These are phyloP conservation scores for Ochotona curzoniae DNA, from an alignment of 2,113 vertebrate species.

Conservation along the genomic window DNA sequence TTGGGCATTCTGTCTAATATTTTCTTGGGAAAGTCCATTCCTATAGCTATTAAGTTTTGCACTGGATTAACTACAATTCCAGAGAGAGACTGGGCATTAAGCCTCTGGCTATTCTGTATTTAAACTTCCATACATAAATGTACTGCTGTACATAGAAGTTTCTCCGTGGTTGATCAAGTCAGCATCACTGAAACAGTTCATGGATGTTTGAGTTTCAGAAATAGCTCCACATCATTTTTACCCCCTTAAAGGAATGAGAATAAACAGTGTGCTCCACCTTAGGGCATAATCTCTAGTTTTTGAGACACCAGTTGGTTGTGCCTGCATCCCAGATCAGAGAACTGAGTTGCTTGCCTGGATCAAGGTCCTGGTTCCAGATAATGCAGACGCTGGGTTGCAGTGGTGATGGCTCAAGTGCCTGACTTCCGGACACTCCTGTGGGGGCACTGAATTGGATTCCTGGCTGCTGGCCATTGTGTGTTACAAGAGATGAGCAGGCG, in stretches of 20 bases:
- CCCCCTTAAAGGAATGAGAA: not conserved
- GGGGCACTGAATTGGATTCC: too few species aligned
- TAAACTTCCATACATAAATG: not conserved
- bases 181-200: not conserved
- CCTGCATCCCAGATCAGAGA: too few species aligned
- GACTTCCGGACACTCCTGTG: too few species aligned
- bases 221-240: not conserved
- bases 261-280: not conserved
- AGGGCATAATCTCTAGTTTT: not conserved
- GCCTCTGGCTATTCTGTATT: not conserved
- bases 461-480: too few species aligned
- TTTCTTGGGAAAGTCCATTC: not conserved
- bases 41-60: not conserved
- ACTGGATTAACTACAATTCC: not conserved
- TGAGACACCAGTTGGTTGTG: too few species aligned
- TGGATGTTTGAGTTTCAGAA: slow-evolving; percentile 1
- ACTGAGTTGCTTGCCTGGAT: too few species aligned
- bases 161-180: not conserved
- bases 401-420: too few species aligned
- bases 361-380: too few species aligned
- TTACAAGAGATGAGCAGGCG: too few species aligned
- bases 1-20: slow-evolving; percentile 1
- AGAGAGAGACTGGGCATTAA: not conserved
- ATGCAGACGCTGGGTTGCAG: too few species aligned
- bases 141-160: not conserved